Base-by-base conservation (phyloP, 2,797 vertebrate genomes). In the Valencia hispanica region DNA sequence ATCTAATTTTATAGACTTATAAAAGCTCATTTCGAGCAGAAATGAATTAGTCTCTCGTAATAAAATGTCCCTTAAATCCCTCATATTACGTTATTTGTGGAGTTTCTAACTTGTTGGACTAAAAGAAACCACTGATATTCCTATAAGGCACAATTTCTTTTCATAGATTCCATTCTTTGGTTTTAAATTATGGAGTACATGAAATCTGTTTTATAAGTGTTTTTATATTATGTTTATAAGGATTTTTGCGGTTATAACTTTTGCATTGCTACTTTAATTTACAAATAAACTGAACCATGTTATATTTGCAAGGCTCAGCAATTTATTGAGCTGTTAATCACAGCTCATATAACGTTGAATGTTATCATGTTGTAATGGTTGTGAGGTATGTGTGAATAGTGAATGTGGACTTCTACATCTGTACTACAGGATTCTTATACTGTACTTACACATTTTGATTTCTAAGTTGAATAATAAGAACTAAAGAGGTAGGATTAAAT, bases 1-100 rank as follows among this genome's bases (percentile, higher is more conserved):
- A 72, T 63, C 69, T 51, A 69, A 77, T 72, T 68, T 77, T 59
- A 41, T 30, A 82, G 61, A 47, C 7, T 3, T 70, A 70, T 68
- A 9, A 70, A 68, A 50, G n/a, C 1, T 15, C 55, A 50, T 84
- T 51, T 36, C 30, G 36, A 43, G 65, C 65, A 43, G 36, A 7
- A 68, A 43, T 43, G 25, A 41, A n/a, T 66, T 41, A 66, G 34
- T 39, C 22, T 5, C 39, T 41, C 6, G 5, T 25, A 22, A 41
- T 25, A 66, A 66, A 39, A 65, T 65, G 20, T 39, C 34, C 20
- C 25, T 22, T 34, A 41, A 66, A 41, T 66, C 36, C 63, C 36
- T 66, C 63, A 39, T 25, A 41, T 14, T 7, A n/a, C 22, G 25
- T n/a, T 25, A 9, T 39, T 65, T 65, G 34, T 39, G 34, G 17